Conservation (phyloP, 1,140 invertebrate genomes). For the Bathynomus jamesi region DNA sequence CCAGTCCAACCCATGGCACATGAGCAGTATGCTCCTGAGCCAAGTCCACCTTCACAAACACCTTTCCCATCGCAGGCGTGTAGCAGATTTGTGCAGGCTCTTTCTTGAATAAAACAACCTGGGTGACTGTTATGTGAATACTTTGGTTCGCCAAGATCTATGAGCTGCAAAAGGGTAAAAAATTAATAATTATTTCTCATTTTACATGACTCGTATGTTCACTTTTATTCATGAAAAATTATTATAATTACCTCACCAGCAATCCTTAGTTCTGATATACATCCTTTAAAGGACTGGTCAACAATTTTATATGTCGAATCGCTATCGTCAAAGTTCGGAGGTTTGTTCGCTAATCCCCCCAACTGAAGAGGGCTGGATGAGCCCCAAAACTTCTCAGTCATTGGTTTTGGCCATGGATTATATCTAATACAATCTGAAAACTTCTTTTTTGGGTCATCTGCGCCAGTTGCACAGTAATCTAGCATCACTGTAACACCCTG, state of each 20-base stretch:
- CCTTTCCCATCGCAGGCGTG: slow-evolving; percentile 4
- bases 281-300: neutral
- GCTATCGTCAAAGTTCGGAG: neutral
- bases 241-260: neutral
- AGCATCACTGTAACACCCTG: neutral
- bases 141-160: slow-evolving; percentile 9
- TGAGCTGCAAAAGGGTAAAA: neutral
- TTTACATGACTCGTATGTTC: no score
- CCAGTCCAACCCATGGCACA: slow-evolving; percentile 8
- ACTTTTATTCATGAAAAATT: neutral
- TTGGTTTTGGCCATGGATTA: neutral
- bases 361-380: neutral
- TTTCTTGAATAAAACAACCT: slow-evolving; percentile 7
- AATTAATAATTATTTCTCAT: no score
- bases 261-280: neutral
- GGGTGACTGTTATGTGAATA: slow-evolving; percentile 4
- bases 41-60: slow-evolving; percentile 6
- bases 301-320: neutral
- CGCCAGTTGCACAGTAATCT: neutral
- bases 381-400: neutral
- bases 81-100: neutral
- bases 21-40: slow-evolving; percentile 1
- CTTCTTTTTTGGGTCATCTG: neutral
- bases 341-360: neutral
- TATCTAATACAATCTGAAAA: neutral